These are phyloP conservation scores for Malachius bipustulatus DNA, from an alignment of 2,888 invertebrate species.

Conservation along the genomic window DNA sequence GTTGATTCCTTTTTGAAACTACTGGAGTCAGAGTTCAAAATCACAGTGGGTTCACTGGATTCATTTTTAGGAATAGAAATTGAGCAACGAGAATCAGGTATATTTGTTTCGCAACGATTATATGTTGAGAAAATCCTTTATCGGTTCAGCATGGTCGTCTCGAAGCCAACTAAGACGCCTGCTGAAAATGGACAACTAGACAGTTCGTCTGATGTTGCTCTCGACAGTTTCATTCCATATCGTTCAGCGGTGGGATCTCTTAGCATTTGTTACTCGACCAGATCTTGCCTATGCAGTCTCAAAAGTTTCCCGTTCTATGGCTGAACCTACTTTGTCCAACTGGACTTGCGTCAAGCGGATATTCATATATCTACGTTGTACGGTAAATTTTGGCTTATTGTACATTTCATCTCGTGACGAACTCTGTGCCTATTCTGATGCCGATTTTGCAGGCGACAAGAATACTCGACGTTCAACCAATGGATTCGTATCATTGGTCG, in stretches of 20 bases:
- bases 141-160: slow-evolving; percentile 16
- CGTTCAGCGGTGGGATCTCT: slow-evolving; percentile 11
- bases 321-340: slow-evolving; percentile 11
- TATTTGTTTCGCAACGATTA: slow-evolving; percentile 15
- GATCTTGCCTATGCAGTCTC: slow-evolving; percentile 19
- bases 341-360: slow-evolving; percentile 14
- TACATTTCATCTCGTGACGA: slow-evolving; percentile 11
- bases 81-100: slow-evolving; percentile 16
- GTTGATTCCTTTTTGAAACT: too few relatives aligned
- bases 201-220: slow-evolving; percentile 8
- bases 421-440: slow-evolving; percentile 14
- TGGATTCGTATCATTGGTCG: slow-evolving; percentile 13
- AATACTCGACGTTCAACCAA: slow-evolving; percentile 12
- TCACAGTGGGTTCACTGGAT: too few relatives aligned
- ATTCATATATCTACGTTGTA: slow-evolving; percentile 14
- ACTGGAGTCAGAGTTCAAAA: too few relatives aligned
- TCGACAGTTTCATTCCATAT: slow-evolving; percentile 15
- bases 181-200: slow-evolving; percentile 13
- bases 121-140: slow-evolving; percentile 16
- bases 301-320: slow-evolving; percentile 17
- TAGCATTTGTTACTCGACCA: slow-evolving; percentile 19
- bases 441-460: slow-evolving; percentile 15
- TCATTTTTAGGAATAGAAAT: slow-evolving; percentile 20
- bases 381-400: slow-evolving; percentile 9
- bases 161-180: slow-evolving; percentile 15